Percentiles rank a stretch among this genome's conserved stretches.
Conservation (phyloP, 92 coral and sea anemone species). For the Phenganax stokvisi region DNA sequence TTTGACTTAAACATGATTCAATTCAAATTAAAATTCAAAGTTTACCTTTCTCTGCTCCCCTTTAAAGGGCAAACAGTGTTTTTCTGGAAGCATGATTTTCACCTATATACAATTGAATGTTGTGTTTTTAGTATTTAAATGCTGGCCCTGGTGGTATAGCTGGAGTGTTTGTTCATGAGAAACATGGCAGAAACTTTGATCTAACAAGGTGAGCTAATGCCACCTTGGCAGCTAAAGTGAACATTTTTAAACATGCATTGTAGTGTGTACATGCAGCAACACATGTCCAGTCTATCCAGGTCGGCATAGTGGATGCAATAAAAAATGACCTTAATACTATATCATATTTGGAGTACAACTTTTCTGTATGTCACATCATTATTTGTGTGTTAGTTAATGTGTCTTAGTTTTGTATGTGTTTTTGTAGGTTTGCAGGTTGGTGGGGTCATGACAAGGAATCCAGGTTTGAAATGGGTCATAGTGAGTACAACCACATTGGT, state of each 20-base stretch:
- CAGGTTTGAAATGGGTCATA: conserved; percentile 78
- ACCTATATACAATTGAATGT: too few relatives aligned
- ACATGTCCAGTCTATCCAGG: too few relatives aligned
- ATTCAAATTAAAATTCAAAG: neutral
- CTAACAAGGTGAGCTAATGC: conserved; percentile 62
- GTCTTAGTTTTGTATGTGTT: neutral
- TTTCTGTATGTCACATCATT: neutral
- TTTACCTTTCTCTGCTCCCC: neutral
- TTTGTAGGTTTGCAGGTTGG: conserved; percentile 83
- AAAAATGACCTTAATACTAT: neutral
- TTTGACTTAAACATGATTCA: too few relatives aligned
- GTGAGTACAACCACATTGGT: conserved; percentile 39
- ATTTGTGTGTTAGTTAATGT: neutral
- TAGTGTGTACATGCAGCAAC: too few relatives aligned
- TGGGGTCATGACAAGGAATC: conserved; percentile 83
- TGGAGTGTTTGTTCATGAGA: conserved; percentile 89
- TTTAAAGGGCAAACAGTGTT: neutral
- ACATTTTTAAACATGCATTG: too few relatives aligned
- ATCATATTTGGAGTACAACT: neutral
- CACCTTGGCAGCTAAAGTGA: neutral
- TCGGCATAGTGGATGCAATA: neutral
- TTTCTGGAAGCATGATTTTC: neutral
- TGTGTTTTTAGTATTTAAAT: conserved; percentile 60
- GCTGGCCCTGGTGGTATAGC: conserved; percentile 89
- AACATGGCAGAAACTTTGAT: conserved; percentile 75